phyloP scores from a whole-genome alignment of 2,113 vertebrate species.

The Leptosomus discolor region DNA sequence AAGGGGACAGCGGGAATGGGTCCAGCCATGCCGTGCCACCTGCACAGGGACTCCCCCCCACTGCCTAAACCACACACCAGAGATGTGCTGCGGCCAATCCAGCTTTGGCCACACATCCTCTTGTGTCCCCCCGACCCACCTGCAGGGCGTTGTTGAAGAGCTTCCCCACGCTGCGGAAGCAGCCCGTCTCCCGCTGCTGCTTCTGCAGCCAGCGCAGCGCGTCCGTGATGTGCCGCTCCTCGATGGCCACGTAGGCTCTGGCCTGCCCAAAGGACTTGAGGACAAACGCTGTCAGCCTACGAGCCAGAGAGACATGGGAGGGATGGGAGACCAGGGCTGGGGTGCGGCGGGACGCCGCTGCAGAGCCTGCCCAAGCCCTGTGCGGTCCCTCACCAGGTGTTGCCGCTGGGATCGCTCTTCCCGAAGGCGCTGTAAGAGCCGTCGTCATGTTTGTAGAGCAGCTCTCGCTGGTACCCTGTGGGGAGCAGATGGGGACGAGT shows the following conservation, averaged over 20 bases:
- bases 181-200: slow-evolving; percentile 62
- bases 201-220: slow-evolving; percentile 64
- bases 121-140: neutral
- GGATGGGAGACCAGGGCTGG: too few relatives aligned
- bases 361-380: neutral
- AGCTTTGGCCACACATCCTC: fast-evolving
- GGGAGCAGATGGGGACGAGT: neutral
- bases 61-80: fast-evolving
- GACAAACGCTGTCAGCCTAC: slow-evolving; percentile 81
- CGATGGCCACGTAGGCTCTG: slow-evolving; percentile 63
- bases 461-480: slow-evolving; percentile 81
- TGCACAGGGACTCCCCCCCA: fast-evolving
- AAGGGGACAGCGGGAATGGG: fast-evolving
- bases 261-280: slow-evolving; percentile 80
- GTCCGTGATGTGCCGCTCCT: slow-evolving; percentile 55
- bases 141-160: slow-evolving; percentile 73
- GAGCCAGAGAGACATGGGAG: fast-evolving
- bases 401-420: slow-evolving; percentile 59
- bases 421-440: slow-evolving; percentile 86
- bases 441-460: slow-evolving; percentile 75
- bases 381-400: slow-evolving; percentile 78
- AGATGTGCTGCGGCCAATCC: neutral
- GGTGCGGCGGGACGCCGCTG: neutral
- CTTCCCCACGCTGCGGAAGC: slow-evolving; percentile 73
- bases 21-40: fast-evolving